Conservation (phyloP, 2,888 invertebrate species). For the Omphaloscelis lunosa region DNA sequence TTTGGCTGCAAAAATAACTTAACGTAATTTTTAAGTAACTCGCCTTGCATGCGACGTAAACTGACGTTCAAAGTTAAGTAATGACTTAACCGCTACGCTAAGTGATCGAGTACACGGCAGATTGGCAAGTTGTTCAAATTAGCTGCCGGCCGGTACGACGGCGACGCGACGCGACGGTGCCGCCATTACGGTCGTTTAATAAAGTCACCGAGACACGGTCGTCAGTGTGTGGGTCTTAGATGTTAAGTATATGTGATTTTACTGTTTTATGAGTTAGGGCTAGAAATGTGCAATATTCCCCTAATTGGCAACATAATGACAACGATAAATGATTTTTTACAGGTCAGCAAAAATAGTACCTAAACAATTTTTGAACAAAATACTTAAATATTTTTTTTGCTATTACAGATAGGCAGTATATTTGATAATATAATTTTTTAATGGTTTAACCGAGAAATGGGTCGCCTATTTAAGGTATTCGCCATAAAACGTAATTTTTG, state of each 20-base stretch:
- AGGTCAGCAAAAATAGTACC: no score
- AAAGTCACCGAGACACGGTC: conserved; percentile 11
- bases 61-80: conserved; percentile 44
- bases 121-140: conserved; percentile 55
- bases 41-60: conserved; percentile 7
- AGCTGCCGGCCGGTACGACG: conserved; percentile 6
- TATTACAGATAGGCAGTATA: no score
- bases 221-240: conserved; percentile 18
- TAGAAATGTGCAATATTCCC: no score
- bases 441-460: no score
- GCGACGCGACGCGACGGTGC: conserved; percentile 17
- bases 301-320: no score
- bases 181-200: conserved; percentile 50
- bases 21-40: conserved; percentile 4
- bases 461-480: no score
- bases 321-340: no score
- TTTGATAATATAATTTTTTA: no score
- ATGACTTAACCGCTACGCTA: conserved; percentile 43
- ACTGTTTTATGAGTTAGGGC: no score
- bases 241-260: conserved; percentile 30
- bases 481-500: no score
- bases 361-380: no score
- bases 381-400: no score
- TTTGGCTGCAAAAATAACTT: background rate
- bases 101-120: conserved; percentile 53